A percentile compares a stretch with the other conserved stretches of the same genome.
Conservation (phyloP, 1,140 invertebrate genomes). For the Bombus difficillimus region DNA sequence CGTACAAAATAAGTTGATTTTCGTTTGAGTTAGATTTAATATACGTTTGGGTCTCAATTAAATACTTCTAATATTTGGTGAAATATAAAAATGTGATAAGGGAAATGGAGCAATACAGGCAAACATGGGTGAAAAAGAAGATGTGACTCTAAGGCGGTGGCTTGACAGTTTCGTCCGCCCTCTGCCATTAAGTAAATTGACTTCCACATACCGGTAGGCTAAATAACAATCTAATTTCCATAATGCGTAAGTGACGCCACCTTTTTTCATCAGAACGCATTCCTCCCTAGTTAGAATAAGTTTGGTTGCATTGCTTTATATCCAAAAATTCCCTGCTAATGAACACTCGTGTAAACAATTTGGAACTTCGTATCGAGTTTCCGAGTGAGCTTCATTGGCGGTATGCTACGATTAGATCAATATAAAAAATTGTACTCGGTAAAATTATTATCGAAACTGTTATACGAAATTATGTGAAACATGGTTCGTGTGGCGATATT, state of each 20-base stretch:
- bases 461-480: background rate
- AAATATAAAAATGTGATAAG: background rate
- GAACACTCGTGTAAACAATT: background rate
- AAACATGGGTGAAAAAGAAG: constrained; percentile 58
- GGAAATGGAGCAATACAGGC: constrained; percentile 23
- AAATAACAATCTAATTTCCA: constrained; percentile 75
- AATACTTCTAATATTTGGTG: background rate
- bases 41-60: background rate
- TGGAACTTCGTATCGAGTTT: background rate
- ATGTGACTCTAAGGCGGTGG: constrained; percentile 67
- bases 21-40: background rate
- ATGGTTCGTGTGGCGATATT: background rate
- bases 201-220: constrained; percentile 63
- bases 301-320: background rate
- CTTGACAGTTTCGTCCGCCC: constrained; percentile 67
- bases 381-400: too few species aligned
- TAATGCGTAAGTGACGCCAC: constrained; percentile 65
- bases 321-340: background rate
- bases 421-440: background rate
- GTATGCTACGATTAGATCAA: background rate
- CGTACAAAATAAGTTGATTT: background rate
- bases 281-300: background rate
- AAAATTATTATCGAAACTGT: background rate
- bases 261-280: constrained; percentile 33
- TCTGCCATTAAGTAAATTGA: constrained; percentile 78